phyloP scores from a whole-genome alignment of 1,140 invertebrate genomes.

The Zophobas morio region DNA sequence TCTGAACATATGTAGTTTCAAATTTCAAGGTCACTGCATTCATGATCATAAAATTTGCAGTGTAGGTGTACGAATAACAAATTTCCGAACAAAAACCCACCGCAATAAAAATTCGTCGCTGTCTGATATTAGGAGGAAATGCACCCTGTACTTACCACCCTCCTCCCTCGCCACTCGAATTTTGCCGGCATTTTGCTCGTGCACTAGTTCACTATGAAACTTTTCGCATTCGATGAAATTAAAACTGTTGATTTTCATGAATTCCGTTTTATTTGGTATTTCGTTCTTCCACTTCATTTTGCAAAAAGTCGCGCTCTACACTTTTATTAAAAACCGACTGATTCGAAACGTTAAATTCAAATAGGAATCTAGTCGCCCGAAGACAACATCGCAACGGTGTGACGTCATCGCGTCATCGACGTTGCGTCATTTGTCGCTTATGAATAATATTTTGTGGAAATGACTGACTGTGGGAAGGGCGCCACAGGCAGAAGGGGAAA shows the following conservation, averaged over 20 bases:
- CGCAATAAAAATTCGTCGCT: no score
- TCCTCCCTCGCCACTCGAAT: conserved; percentile 8
- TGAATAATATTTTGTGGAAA: neutral
- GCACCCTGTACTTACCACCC: conserved; percentile 4
- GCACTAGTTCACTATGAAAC: conserved; percentile 54
- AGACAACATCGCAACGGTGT: neutral
- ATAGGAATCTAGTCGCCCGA: neutral
- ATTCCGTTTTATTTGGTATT: conserved; percentile 55
- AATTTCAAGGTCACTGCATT: neutral
- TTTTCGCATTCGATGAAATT: conserved; percentile 56
- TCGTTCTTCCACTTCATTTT: conserved; percentile 55
- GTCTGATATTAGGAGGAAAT: neutral
- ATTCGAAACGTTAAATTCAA: conserved; percentile 27
- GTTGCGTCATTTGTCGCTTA: neutral
- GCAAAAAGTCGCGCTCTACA: neutral
- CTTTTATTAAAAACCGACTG: conserved; percentile 34
- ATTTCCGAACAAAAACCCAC: neutral
- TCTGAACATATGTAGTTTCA: neutral
- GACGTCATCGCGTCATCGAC: conserved; percentile 26
- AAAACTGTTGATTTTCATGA: conserved; percentile 55
- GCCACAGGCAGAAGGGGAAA: no score
- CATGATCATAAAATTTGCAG: neutral
- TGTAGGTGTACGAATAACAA: neutral
- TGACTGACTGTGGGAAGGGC: neutral
- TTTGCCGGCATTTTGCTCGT: conserved; percentile 52